Evolutionary conservation across 2,113 vertebrate species (phyloP).

Genomic region (Dendrocopos noguchii): DNA sequence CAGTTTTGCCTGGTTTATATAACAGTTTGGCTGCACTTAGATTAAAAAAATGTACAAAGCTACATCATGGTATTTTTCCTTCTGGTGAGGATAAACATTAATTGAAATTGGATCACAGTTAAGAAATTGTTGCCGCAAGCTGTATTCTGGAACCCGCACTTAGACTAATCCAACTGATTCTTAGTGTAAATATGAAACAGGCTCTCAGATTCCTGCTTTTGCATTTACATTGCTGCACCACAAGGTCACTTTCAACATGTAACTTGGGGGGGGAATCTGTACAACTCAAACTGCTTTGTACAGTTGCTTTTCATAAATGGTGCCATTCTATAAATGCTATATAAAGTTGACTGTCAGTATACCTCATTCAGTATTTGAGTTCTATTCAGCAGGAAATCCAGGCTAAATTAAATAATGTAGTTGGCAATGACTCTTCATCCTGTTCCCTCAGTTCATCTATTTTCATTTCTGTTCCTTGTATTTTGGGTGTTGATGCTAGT

Average conservation of each 20-base stretch:
- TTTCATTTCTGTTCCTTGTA: not conserved
- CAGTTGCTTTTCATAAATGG: not conserved
- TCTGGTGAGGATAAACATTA: not conserved
- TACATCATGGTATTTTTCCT: not conserved
- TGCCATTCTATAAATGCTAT: fast-evolving
- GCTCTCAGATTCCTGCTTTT: not conserved
- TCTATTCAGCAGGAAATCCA: not conserved
- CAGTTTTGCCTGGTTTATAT: not conserved
- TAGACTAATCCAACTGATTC: not conserved
- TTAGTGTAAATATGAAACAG: not conserved
- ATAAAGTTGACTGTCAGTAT: not conserved
- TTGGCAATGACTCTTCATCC: not conserved
- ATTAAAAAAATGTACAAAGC: not conserved
- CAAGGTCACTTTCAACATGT: not conserved
- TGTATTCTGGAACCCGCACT: not conserved
- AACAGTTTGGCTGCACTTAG: not conserved
- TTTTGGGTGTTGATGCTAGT: not conserved
- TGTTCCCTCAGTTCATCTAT: not conserved
- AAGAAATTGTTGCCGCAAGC: not conserved
- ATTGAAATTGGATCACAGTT: not conserved
- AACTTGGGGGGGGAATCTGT: not conserved
- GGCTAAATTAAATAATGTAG: not conserved
- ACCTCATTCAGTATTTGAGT: not conserved
- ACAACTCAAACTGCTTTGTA: not conserved
- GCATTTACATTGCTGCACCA: not conserved